Evolutionary conservation across 2,113 vertebrate species (phyloP).

Genomic region (Nannobrachium achirus): DNA sequence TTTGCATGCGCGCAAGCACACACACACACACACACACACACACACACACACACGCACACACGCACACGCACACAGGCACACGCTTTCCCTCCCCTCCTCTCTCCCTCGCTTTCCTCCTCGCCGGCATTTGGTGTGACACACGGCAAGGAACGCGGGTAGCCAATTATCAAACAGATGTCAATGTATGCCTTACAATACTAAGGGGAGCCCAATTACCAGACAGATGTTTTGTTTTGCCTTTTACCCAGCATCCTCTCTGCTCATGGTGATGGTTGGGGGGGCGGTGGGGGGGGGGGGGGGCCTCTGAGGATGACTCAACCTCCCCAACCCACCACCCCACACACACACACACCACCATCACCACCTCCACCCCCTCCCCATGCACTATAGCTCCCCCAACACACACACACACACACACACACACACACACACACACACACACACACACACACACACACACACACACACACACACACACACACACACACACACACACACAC

Average conservation of each 20-base stretch:
- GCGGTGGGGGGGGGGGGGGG: background rate
- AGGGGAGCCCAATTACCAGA: slow-evolving; percentile 81
- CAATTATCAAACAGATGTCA: slow-evolving; percentile 84
- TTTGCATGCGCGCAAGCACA: no score
- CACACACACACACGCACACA: slow-evolving; percentile 1
- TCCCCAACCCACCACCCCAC: slow-evolving; percentile 25
- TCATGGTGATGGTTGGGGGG: slow-evolving; percentile 9
- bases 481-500: background rate
- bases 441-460: background rate
- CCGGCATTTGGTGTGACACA: slow-evolving; percentile 78
- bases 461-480: background rate
- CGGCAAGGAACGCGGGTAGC: slow-evolving; percentile 72
- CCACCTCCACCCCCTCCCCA: background rate
- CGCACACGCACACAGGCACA: slow-evolving; percentile 12
- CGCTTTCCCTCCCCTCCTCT: slow-evolving; percentile 16
- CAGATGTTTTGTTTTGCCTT: slow-evolving; percentile 78
- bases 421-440: background rate
- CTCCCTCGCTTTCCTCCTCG: slow-evolving; percentile 49
- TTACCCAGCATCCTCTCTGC: slow-evolving; percentile 60
- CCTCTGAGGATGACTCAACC: slow-evolving; percentile 59
- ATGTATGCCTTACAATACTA: slow-evolving; percentile 81
- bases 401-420: background rate
- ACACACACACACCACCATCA: background rate
- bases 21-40: background rate
- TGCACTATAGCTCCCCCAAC: no score